Evolutionary conservation across 2,888 invertebrate species (phyloP).

Genomic region (Drosophila sordidapex): DNA sequence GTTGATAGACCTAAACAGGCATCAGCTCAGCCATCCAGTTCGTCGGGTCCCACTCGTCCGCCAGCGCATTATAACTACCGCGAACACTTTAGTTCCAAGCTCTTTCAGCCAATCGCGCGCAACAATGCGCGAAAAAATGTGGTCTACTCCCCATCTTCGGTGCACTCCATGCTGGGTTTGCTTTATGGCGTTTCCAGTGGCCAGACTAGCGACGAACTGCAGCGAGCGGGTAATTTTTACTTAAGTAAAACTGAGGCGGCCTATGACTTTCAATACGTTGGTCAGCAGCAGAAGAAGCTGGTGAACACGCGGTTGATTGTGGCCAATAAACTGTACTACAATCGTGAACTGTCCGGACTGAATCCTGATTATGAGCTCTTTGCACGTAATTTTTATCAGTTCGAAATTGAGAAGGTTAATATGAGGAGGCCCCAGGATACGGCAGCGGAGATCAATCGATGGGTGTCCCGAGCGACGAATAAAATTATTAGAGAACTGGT

Average conservation of each 20-base stretch:
- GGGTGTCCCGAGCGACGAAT: constrained; percentile 68
- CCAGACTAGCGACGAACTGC: constrained; percentile 68
- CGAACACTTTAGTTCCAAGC: constrained; percentile 65
- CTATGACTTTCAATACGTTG: constrained; percentile 41
- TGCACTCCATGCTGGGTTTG: constrained; percentile 90
- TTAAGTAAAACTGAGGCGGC: constrained; percentile 13
- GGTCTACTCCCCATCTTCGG: constrained; percentile 85
- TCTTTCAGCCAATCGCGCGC: constrained; percentile 60
- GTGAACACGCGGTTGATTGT: constrained; percentile 54
- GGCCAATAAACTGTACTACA: constrained; percentile 75
- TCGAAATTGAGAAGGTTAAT: constrained; percentile 64
- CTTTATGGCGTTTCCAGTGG: constrained; percentile 90
- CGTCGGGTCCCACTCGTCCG: constrained; percentile 39
- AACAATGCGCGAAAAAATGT: constrained; percentile 59
- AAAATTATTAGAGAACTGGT: constrained; percentile 70
- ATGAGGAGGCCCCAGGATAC: constrained; percentile 84
- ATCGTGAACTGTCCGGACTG: constrained; percentile 35
- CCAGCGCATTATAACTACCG: constrained; percentile 43
- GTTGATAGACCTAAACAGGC: neutral
- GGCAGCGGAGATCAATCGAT: constrained; percentile 85
- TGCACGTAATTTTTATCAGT: constrained; percentile 50
- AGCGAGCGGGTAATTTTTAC: constrained; percentile 51
- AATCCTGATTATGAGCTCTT: constrained; percentile 34
- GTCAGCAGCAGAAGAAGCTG: constrained; percentile 5
- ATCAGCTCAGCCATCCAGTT: neutral